Conservation (phyloP, 2,888 invertebrate genomes). For the Drosophila paranaensis region DNA sequence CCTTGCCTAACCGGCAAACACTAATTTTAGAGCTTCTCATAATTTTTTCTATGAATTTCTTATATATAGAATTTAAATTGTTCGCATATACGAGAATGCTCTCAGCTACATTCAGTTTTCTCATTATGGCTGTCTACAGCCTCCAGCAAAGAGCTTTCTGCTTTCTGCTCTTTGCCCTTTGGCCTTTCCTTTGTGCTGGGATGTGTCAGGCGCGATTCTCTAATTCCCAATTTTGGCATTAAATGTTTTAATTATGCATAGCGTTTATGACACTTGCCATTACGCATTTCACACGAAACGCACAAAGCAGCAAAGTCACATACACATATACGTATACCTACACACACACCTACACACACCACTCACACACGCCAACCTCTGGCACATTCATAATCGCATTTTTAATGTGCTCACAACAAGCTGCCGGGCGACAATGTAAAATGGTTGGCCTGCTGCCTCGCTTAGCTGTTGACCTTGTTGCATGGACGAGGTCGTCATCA, state of each 20-base stretch:
- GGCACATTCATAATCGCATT: slow-evolving; percentile 68
- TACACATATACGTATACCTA: not conserved
- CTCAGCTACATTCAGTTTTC: not conserved
- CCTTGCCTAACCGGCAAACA: not conserved
- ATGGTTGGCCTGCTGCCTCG: slow-evolving; percentile 26
- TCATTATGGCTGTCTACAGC: not conserved
- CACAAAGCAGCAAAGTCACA: slow-evolving; percentile 7
- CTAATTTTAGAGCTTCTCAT: not conserved
- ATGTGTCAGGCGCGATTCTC: slow-evolving; percentile 46
- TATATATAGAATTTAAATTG: not conserved
- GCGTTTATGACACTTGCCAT: slow-evolving; percentile 63
- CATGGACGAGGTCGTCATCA: slow-evolving; percentile 55
- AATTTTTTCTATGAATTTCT: not conserved
- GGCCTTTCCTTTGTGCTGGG: slow-evolving; percentile 8
- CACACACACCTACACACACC: slow-evolving; percentile 23
- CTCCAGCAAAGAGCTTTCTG: not conserved
- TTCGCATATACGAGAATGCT: not conserved
- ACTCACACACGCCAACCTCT: slow-evolving; percentile 17
- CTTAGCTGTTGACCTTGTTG: slow-evolving; percentile 65
- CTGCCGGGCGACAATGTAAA: slow-evolving; percentile 36
- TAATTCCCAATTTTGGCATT: slow-evolving; percentile 61
- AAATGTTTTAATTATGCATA: slow-evolving; percentile 74
- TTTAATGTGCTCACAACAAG: slow-evolving; percentile 60
- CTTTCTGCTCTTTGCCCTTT: not conserved
- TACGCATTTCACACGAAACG: slow-evolving; percentile 51